A percentile compares a stretch with the other conserved stretches of the same genome.
Conservation (phyloP, 2,797 vertebrate species). For the Sebastes kiyomatsui region DNA sequence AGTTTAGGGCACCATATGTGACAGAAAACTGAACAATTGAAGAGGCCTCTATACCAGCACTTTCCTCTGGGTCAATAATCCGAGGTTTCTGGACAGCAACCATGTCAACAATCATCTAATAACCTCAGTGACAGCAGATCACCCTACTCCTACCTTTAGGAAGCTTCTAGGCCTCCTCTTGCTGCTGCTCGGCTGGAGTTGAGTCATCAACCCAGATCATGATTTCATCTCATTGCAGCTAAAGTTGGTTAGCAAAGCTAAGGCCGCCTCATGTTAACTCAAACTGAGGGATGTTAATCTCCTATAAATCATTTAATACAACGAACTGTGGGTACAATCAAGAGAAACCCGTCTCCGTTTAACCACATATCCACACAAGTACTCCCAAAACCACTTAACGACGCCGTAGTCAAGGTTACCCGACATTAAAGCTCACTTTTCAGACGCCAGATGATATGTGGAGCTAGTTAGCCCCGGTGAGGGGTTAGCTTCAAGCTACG, state of each 20-base stretch:
- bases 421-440: background rate
- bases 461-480: constrained; percentile 28
- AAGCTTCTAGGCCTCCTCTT: constrained; percentile 65
- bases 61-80: constrained; percentile 48
- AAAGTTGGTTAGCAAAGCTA: constrained; percentile 67
- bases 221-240: constrained; percentile 65
- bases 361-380: background rate
- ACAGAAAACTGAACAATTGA: constrained; percentile 53
- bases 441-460: background rate
- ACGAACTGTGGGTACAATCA: rapidly evolving
- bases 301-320: background rate
- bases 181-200: constrained; percentile 22
- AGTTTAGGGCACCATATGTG: constrained; percentile 54
- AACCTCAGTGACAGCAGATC: constrained; percentile 7
- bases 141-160: background rate
- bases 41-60: constrained; percentile 52
- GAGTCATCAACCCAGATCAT: constrained; percentile 71
- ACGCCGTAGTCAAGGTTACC: background rate
- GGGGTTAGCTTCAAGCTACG: constrained; percentile 36
- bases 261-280: constrained; percentile 52
- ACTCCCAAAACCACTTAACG: background rate
- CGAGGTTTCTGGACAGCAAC: constrained; percentile 54
- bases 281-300: background rate
- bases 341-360: rapidly evolving
- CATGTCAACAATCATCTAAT: constrained; percentile 13